These are phyloP conservation scores for Lithophane ornitopus DNA, from an alignment of 2,888 invertebrate species.

Conservation along the genomic window DNA sequence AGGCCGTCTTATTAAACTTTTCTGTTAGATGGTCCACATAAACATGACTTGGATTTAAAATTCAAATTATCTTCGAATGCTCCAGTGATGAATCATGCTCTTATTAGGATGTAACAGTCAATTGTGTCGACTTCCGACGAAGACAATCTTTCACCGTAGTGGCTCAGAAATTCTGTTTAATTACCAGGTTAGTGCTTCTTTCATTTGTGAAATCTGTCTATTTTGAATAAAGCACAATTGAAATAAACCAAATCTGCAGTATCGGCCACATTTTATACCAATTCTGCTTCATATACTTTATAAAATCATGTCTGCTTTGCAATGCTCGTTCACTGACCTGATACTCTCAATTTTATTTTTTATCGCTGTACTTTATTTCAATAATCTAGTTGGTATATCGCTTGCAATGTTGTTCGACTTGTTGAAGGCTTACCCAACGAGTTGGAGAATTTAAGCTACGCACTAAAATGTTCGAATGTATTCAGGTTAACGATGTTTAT, in stretches of 20 bases:
- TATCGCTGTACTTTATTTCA: constrained; percentile 62
- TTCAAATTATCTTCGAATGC: constrained; percentile 68
- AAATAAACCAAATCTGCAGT: constrained; percentile 40
- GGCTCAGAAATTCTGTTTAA: constrained; percentile 49
- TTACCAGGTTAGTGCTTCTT: constrained; percentile 28
- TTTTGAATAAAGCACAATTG: constrained; percentile 21
- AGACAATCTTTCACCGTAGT: constrained; percentile 48
- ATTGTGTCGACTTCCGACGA: constrained; percentile 56
- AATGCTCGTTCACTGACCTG: constrained; percentile 39
- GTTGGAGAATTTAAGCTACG: constrained; percentile 65
- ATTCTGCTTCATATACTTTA: constrained; percentile 2
- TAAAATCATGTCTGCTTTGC: constrained; percentile 11
- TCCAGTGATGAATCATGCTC: constrained; percentile 73
- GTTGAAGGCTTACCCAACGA: constrained; percentile 67
- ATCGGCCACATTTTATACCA: constrained; percentile 19
- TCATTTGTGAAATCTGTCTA: constrained; percentile 19
- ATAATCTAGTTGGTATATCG: constrained; percentile 61
- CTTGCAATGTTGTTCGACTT: constrained; percentile 66
- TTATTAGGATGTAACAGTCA: constrained; percentile 67
- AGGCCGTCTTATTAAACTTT: constrained; percentile 57
- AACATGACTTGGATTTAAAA: constrained; percentile 67
- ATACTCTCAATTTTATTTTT: constrained; percentile 69
- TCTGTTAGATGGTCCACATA: constrained; percentile 58
- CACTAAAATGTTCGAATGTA: constrained; percentile 71
- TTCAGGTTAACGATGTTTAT: constrained; percentile 79